Conservation (phyloP, 2,113 vertebrate species). For the Halcyon malimbica region DNA sequence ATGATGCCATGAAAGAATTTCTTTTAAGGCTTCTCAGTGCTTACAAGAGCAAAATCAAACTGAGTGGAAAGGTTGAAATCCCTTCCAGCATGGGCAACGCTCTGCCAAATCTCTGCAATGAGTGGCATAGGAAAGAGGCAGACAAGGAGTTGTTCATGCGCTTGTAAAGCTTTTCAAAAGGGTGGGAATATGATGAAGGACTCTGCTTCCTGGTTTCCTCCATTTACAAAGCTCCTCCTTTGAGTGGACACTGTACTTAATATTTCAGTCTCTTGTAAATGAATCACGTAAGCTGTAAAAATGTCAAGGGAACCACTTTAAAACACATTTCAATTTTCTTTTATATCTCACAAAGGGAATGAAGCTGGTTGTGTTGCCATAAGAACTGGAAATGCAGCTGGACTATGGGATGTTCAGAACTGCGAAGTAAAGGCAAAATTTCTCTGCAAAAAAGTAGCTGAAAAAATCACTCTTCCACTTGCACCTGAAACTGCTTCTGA, state of each 20-base stretch:
- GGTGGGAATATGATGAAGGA: background rate
- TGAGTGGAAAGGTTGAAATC: background rate
- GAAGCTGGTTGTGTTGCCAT: slow-evolving; percentile 86
- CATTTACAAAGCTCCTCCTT: background rate
- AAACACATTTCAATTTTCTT: background rate
- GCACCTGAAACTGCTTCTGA: slow-evolving; percentile 70
- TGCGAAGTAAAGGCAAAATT: slow-evolving; percentile 87
- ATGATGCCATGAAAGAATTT: background rate
- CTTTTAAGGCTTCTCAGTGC: background rate
- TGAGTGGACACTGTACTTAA: background rate
- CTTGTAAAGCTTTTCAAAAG: background rate
- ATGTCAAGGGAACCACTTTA: background rate
- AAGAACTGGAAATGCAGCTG: slow-evolving; percentile 84
- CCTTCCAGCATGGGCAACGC: background rate
- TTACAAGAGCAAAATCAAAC: background rate
- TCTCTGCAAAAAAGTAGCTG: slow-evolving; percentile 86
- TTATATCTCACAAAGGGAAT: slow-evolving; percentile 72
- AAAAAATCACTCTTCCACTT: slow-evolving; percentile 71
- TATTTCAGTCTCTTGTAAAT: background rate
- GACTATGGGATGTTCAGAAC: slow-evolving; percentile 88
- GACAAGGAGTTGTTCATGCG: background rate
- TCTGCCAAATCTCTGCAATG: background rate
- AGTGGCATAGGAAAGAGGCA: background rate
- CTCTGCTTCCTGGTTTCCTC: background rate
- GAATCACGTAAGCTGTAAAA: background rate